Percentiles rank a stretch among this genome's conserved stretches.
Evolutionary conservation across 1,140 invertebrate genomes (phyloP).

Genomic region (Phocides pigmalion): DNA sequence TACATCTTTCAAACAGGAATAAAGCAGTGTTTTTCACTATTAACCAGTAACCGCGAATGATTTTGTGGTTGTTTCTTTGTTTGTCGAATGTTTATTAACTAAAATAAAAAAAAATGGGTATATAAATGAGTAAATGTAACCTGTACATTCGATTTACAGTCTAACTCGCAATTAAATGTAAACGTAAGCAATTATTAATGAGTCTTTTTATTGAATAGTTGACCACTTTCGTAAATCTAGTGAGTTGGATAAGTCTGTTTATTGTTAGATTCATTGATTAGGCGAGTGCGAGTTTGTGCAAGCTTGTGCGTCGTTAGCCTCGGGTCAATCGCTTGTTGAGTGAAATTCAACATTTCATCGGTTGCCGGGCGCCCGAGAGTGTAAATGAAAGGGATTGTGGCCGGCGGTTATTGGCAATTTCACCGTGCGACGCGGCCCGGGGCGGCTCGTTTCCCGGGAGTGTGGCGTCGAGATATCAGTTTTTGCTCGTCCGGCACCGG

Average conservation of each 20-base stretch:
- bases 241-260: constrained; percentile 33
- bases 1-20: too few relatives aligned
- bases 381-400: constrained; percentile 59
- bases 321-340: constrained; percentile 50
- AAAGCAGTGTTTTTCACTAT: too few relatives aligned
- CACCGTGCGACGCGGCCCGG: constrained; percentile 52
- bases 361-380: constrained; percentile 36
- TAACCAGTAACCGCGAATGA: too few relatives aligned
- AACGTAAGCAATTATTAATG: too few relatives aligned
- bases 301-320: constrained; percentile 33
- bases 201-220: not conserved
- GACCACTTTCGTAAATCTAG: constrained; percentile 12
- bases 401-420: constrained; percentile 57
- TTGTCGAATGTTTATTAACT: too few relatives aligned
- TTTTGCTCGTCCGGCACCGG: constrained; percentile 65
- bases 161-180: too few relatives aligned
- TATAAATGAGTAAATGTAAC: too few relatives aligned
- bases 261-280: constrained; percentile 40
- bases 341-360: constrained; percentile 60
- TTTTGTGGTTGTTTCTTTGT: too few relatives aligned
- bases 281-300: constrained; percentile 20
- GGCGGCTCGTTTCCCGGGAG: constrained; percentile 66
- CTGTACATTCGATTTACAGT: too few relatives aligned
- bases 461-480: constrained; percentile 59
- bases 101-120: too few relatives aligned